phyloP scores from a whole-genome alignment of 1,140 invertebrate species.

The Drosophila erecta region DNA sequence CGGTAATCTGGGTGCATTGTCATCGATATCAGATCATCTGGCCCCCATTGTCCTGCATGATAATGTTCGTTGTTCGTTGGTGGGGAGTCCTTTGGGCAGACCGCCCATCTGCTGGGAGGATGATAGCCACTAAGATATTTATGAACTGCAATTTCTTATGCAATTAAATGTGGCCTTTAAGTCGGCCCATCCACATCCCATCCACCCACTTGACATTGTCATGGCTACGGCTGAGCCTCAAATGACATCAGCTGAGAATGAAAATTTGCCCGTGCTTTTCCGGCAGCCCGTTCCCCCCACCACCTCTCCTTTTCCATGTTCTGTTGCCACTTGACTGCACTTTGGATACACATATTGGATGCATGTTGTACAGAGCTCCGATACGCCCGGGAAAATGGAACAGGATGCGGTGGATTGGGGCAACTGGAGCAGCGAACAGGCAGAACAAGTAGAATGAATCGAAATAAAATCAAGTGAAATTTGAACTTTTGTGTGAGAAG shows the following conservation, averaged over 20 bases:
- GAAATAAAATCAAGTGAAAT: conserved; percentile 53
- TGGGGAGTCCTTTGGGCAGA: conserved; percentile 1
- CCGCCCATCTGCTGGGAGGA: neutral
- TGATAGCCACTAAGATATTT: conserved; percentile 20
- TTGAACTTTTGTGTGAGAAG: conserved; percentile 47
- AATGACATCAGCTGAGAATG: conserved; percentile 41
- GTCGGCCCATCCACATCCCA: conserved; percentile 7
- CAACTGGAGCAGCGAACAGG: conserved; percentile 13
- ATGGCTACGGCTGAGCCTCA: conserved; percentile 32
- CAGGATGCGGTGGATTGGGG: conserved; percentile 16
- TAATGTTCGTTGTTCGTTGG: conserved; percentile 8
- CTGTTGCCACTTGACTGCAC: conserved; percentile 76
- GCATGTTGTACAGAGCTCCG: conserved; percentile 60
- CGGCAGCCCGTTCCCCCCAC: neutral
- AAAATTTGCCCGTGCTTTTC: conserved; percentile 16
- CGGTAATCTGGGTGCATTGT: conserved; percentile 14
- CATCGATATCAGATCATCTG: conserved; percentile 19
- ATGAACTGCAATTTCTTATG: conserved; percentile 46
- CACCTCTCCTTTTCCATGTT: conserved; percentile 42
- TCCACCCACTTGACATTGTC: conserved; percentile 4
- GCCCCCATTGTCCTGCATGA: conserved; percentile 28
- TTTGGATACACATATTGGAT: conserved; percentile 67
- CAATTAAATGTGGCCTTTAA: conserved; percentile 47
- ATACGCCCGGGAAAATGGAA: conserved; percentile 43
- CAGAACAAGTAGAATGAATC: conserved; percentile 31